Base-by-base conservation (phyloP, 2,888 invertebrate genomes). In the Parochlus steinenii region DNA sequence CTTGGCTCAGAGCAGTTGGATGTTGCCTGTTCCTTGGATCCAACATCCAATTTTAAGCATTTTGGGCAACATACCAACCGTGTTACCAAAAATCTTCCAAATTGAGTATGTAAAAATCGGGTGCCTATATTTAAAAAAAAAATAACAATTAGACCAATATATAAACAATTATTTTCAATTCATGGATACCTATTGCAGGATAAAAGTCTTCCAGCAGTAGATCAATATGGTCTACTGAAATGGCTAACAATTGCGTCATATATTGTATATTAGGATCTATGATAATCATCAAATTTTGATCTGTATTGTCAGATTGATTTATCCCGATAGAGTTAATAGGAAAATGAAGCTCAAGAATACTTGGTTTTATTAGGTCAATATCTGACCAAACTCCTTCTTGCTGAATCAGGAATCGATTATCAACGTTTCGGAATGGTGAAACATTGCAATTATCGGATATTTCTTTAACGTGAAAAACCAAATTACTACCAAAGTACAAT, bases 151-250 rank as follows among this genome's bases (percentile, higher is more conserved):
- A 36, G 14, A 19, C 23, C n/a, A 8, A 23, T 12, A 11, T 19
- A 35, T n/a, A 24, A 8, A 11, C 5, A 34, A 8, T 28, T 27
- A 29, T 26, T 6, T 47, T 56, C 54, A 33, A 64, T 69, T 70
- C n/a, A n/a, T n/a, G n/a, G n/a, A n/a, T n/a, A n/a, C n/a, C n/a
- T 37, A 93, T 62, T 1, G 89, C 87, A 0, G 93, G 95, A 56
- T 92, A 97, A 97, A 97, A 98, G 59, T 98, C 97, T 55, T 98
- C 97, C 0, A 98, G 63, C 31, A 98, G 62, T 33, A 92, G 74
- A 56, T 98, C 98, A 42, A 98, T 82, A 52, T 95, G 92, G 55
- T 95, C 95, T 0, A 95, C 87, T 3, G 87, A 74, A 19, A 92
- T 59, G 0, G 93, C 85, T 38, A 93, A 55, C 11, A 93, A 57